These are phyloP conservation scores for Notothenia coriiceps DNA, from an alignment of 2,113 vertebrate species.

Conservation along the genomic window DNA sequence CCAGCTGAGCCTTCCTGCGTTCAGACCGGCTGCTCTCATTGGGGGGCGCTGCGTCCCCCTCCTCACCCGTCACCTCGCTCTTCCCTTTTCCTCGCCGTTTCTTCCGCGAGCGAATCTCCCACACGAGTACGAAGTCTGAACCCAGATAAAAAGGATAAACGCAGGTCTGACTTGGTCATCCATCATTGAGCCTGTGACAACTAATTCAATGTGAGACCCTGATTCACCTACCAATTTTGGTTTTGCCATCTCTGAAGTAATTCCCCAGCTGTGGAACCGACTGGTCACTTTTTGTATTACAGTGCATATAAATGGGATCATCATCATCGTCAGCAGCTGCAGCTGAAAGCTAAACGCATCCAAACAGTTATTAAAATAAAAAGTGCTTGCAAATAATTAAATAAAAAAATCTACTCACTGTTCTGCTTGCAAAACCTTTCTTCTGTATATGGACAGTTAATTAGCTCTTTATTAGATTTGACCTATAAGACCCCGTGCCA, in stretches of 20 bases:
- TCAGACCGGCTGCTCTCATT: slow-evolving; percentile 78
- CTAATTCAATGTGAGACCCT: background rate
- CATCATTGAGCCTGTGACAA: background rate
- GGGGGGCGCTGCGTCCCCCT: slow-evolving; percentile 24
- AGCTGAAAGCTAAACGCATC: slow-evolving; percentile 68
- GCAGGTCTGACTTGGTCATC: background rate
- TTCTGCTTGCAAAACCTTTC: background rate
- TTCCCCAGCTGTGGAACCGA: slow-evolving; percentile 64
- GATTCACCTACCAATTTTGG: slow-evolving; percentile 78
- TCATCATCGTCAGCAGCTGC: slow-evolving; percentile 37
- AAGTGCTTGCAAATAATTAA: background rate
- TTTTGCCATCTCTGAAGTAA: slow-evolving; percentile 84
- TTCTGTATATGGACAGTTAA: background rate
- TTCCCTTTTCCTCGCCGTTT: slow-evolving; percentile 70
- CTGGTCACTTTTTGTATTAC: slow-evolving; percentile 37
- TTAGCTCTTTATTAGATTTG: slow-evolving; percentile 20
- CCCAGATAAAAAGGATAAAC: background rate
- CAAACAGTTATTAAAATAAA: background rate
- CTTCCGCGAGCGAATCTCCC: slow-evolving; percentile 81
- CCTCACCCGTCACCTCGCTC: slow-evolving; percentile 16
- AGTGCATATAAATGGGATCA: slow-evolving; percentile 61
- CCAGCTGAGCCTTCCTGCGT: slow-evolving; percentile 67
- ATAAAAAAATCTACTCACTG: background rate
- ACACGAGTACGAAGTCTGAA: slow-evolving; percentile 85
- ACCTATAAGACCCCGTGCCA: slow-evolving; percentile 1